phyloP scores from a whole-genome alignment of 64 coral and sea anemone species.

The Montipora efflorescens region DNA sequence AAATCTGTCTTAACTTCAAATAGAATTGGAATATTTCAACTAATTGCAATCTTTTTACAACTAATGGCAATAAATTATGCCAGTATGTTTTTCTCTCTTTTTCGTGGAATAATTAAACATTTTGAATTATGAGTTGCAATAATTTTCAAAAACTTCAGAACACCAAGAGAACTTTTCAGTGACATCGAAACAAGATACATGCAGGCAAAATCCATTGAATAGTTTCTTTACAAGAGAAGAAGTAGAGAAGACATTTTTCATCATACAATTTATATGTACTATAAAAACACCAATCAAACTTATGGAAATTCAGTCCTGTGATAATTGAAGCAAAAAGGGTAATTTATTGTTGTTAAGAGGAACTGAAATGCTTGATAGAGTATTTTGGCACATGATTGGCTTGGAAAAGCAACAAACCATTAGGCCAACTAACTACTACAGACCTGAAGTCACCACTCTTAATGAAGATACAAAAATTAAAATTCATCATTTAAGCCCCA shows the following conservation, averaged over 20 bases:
- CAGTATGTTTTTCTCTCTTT: not conserved
- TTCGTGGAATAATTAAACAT: not conserved
- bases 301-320: slow-evolving; percentile 18
- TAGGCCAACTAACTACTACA: slow-evolving; percentile 27
- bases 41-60: slow-evolving; percentile 33
- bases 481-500: slow-evolving; percentile 68
- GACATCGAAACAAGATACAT: not conserved
- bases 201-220: not conserved
- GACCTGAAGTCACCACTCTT: not conserved
- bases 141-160: not conserved
- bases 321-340: slow-evolving; percentile 30
- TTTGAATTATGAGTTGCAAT: not conserved
- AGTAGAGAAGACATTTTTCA: not conserved
- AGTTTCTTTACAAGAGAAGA: not conserved
- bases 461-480: slow-evolving; percentile 25
- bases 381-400: slow-evolving; percentile 30
- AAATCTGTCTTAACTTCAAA: slow-evolving; percentile 4
- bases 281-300: slow-evolving; percentile 37
- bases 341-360: slow-evolving; percentile 50
- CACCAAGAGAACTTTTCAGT: not conserved
- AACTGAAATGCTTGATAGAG: slow-evolving; percentile 6
- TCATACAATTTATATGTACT: not conserved
- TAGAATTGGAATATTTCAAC: slow-evolving; percentile 16
- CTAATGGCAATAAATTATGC: slow-evolving; percentile 42
- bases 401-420: slow-evolving; percentile 13